These are phyloP conservation scores for Dendrolimus houi DNA, from an alignment of 2,888 invertebrate genomes.

Conservation along the genomic window DNA sequence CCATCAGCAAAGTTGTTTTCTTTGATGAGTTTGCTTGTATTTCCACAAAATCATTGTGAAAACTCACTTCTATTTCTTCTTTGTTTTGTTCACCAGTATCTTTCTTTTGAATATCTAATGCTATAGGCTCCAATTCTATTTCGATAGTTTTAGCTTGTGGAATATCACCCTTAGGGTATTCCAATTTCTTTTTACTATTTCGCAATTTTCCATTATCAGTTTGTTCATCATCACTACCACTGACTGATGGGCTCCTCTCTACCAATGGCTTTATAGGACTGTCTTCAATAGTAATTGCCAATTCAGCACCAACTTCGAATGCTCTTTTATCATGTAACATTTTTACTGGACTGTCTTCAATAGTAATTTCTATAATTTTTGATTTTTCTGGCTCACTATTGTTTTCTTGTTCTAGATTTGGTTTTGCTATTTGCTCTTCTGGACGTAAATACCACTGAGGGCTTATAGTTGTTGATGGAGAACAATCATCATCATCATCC, in stretches of 20 bases:
- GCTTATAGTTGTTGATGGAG: conserved; percentile 18
- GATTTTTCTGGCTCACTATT: conserved; percentile 46
- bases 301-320: conserved; percentile 32
- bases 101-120: conserved; percentile 15
- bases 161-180: conserved; percentile 32
- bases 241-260: conserved; percentile 15
- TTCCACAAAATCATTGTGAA: background rate
- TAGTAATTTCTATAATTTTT: conserved; percentile 54
- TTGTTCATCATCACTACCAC: conserved; percentile 29
- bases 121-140: conserved; percentile 26
- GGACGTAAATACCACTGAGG: conserved; percentile 63
- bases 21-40: conserved; percentile 24
- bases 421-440: conserved; percentile 34
- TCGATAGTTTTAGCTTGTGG: conserved; percentile 20
- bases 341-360: conserved; percentile 64
- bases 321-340: conserved; percentile 27
- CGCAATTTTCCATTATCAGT: conserved; percentile 18
- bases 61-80: background rate
- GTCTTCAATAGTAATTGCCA: conserved; percentile 59
- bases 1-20: conserved; percentile 12
- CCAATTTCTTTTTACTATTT: conserved; percentile 55
- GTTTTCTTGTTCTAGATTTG: conserved; percentile 35
- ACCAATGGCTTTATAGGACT: conserved; percentile 43
- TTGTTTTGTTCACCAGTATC: conserved; percentile 2
- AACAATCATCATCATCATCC: conserved; percentile 47